Percentiles rank a stretch among this genome's conserved stretches.
These are phyloP conservation scores for Luscinia luscinia DNA, from an alignment of 2,797 vertebrate species.

Conservation along the genomic window DNA sequence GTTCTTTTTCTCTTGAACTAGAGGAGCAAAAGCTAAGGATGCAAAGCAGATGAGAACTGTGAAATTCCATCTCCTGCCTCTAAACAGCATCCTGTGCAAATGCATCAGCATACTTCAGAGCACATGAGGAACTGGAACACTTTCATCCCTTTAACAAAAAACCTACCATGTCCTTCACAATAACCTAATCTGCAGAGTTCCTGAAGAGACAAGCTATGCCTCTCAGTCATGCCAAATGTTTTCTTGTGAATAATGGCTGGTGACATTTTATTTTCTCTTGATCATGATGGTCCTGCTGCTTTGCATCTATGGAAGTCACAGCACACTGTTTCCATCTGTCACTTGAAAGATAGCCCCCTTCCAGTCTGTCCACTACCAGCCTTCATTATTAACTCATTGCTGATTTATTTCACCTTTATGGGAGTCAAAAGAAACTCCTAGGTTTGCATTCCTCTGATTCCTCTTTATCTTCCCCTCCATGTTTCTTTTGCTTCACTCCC, in stretches of 20 bases:
- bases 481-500: not conserved
- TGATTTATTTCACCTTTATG: not conserved
- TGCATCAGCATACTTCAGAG: not conserved
- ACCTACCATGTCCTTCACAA: not conserved
- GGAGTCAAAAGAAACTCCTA: not conserved
- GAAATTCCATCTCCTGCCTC: not conserved
- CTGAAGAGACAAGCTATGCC: not conserved
- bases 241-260: not conserved
- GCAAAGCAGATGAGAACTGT: not conserved
- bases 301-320: not conserved
- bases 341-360: not conserved
- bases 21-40: not conserved
- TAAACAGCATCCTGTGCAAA: not conserved
- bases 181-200: not conserved
- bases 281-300: constrained; percentile 22
- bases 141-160: not conserved
- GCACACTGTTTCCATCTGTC: not conserved
- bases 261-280: constrained; percentile 19
- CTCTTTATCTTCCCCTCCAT: not conserved
- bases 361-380: not conserved
- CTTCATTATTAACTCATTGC: not conserved
- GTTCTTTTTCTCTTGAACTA: not conserved
- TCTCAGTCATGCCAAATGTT: not conserved
- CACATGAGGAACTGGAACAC: not conserved
- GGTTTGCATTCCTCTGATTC: not conserved